Base-by-base conservation (phyloP, 1,140 invertebrate species). In the Heliconius nattereri region DNA sequence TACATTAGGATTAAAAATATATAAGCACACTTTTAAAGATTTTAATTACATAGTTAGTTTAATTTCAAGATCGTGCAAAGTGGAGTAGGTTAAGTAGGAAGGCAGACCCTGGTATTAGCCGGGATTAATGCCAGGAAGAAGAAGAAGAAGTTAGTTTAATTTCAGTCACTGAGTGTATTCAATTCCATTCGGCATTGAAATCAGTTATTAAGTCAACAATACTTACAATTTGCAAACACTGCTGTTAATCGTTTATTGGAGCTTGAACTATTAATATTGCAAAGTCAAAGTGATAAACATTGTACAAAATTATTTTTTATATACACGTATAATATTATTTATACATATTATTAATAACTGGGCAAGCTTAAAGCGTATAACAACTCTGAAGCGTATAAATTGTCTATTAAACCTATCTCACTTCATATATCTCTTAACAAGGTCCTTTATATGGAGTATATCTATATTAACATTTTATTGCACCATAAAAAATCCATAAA, bases 401-500 rank as follows among this genome's bases (percentile, higher is more conserved):
- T 78, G 73, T 73, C 73, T 82, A 76, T 73, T 52, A 52, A 70
- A 49, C 79, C 60, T 85, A 85, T 86, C 81, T 82, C 84, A 86
- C 84, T 83, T 81, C 80, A 80, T 78, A 82, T 83, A 78, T 52
- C 78, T 78, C 73, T 74, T 80, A 79, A 71, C 54, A 83, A 81
- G 60, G 71, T 71, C 71, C 73, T 73, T 60, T 75, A 72, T 75
- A 81, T 78, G 73, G 60, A 79, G 29, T 84, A 76, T 78, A 85
- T 60, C 76, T 84, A 84, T 82, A 84, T 84, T 85, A 89, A 90
- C 73, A 88, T 84, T 87, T 90, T 91, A 90, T 89, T 91, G 90
- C 91, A 93, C 89, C 87, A 90, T 89, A 84, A 87, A 87, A 87
- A 88, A 84, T 86, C 79, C 78, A 74, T 88, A 85, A 86, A 83